phyloP scores from a whole-genome alignment of 2,797 vertebrate species.

The Anguilla anguilla region DNA sequence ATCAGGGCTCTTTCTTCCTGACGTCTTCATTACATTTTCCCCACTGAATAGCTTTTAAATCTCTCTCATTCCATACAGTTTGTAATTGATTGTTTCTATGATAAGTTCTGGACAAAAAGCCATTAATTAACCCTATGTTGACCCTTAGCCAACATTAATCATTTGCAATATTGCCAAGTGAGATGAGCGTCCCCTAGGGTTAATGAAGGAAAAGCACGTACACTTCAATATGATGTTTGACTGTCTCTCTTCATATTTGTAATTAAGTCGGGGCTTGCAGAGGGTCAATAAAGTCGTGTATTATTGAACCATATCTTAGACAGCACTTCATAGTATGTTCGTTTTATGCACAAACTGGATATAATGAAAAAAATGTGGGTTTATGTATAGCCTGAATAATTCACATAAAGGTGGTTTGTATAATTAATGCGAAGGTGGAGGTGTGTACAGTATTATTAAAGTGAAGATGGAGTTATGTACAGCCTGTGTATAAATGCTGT shows the following conservation, averaged over 20 bases:
- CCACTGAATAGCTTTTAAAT: neutral
- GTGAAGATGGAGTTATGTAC: neutral
- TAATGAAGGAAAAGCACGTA: neutral
- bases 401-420: neutral
- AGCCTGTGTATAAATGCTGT: neutral
- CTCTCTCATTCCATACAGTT: neutral
- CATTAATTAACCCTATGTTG: neutral
- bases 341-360: constrained; percentile 35
- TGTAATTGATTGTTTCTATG: neutral
- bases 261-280: neutral
- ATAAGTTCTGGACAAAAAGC: neutral
- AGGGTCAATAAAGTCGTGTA: neutral
- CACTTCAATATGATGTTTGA: constrained; percentile 1
- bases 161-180: neutral
- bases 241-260: neutral
- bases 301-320: neutral
- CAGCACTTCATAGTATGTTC: neutral
- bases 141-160: neutral
- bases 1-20: neutral
- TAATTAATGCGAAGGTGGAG: neutral
- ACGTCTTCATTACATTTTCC: neutral
- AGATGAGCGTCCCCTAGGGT: neutral
- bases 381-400: constrained; percentile 41
- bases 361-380: constrained; percentile 55
- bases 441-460: neutral